These are phyloP conservation scores for Odontomachus brunneus DNA, from an alignment of 1,140 invertebrate species.

Conservation along the genomic window DNA sequence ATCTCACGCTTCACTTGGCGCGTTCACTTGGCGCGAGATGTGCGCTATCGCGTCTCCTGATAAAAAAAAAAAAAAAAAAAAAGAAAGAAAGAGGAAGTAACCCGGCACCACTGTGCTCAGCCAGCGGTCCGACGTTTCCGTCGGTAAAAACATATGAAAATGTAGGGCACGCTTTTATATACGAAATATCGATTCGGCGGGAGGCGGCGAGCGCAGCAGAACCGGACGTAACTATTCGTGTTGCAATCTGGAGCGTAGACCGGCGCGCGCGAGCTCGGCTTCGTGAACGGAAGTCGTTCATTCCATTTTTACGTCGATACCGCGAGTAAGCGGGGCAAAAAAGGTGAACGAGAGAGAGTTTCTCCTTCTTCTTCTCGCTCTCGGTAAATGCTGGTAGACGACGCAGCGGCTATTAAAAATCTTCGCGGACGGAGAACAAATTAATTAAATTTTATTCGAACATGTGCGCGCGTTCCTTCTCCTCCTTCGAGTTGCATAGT, in stretches of 20 bases:
- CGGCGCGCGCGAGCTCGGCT: neutral
- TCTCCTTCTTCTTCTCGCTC: neutral
- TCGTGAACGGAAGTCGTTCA: conserved; percentile 46
- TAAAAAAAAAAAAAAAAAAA: no score
- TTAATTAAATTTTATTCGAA: conserved; percentile 51
- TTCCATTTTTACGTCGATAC: conserved; percentile 43
- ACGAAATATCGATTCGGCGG: conserved; percentile 48
- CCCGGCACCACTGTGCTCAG: neutral
- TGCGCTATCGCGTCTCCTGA: no score
- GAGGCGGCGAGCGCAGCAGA: neutral
- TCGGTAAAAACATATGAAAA: conserved; percentile 57
- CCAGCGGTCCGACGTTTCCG: conserved; percentile 36
- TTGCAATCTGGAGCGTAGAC: conserved; percentile 27
- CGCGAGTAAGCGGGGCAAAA: neutral
- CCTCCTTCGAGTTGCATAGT: no score
- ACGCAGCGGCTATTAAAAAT: neutral
- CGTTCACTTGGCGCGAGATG: no score
- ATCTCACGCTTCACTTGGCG: no score
- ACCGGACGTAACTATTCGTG: conserved; percentile 51
- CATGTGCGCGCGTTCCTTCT: no score
- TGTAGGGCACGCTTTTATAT: conserved; percentile 43
- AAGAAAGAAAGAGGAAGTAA: conserved; percentile 18
- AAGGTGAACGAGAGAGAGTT: neutral
- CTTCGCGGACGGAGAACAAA: conserved; percentile 1
- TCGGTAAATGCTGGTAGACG: neutral